Evolutionary conservation across 1,140 invertebrate genomes (phyloP).

Genomic region (Melanaphis sacchari): DNA sequence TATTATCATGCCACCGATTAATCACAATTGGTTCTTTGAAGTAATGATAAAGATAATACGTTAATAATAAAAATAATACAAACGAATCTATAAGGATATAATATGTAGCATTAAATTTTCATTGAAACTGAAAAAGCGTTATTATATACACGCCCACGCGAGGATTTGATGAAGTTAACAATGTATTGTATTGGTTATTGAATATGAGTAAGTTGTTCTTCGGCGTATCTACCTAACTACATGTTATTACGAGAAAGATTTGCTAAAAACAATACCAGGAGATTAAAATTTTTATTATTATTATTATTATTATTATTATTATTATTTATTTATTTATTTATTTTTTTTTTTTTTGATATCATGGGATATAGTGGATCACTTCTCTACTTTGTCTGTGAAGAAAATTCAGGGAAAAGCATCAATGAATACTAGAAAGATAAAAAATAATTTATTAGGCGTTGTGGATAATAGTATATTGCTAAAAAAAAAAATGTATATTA

Average conservation of each 20-base stretch:
- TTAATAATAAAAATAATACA: slow-evolving; percentile 35
- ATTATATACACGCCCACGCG: neutral
- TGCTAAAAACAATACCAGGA: neutral
- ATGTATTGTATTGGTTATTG: neutral
- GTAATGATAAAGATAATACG: neutral
- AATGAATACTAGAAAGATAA: neutral
- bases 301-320: no score
- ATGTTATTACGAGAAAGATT: neutral
- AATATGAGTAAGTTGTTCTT: neutral
- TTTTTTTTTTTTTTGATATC: no score
- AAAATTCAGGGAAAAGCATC: neutral
- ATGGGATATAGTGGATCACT: neutral
- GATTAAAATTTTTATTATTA: neutral
- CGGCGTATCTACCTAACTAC: neutral
- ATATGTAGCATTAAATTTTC: neutral
- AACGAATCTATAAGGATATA: neutral
- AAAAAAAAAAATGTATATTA: slow-evolving; percentile 42
- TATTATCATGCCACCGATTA: neutral
- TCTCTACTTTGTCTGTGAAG: no score
- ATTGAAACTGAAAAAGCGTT: neutral
- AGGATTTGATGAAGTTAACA: neutral
- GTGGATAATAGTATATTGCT: neutral
- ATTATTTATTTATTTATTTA: no score
- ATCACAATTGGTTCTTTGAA: neutral
- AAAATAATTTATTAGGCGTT: neutral